Conservation (phyloP, 2,797 vertebrate species). For the Molossus molossus region DNA sequence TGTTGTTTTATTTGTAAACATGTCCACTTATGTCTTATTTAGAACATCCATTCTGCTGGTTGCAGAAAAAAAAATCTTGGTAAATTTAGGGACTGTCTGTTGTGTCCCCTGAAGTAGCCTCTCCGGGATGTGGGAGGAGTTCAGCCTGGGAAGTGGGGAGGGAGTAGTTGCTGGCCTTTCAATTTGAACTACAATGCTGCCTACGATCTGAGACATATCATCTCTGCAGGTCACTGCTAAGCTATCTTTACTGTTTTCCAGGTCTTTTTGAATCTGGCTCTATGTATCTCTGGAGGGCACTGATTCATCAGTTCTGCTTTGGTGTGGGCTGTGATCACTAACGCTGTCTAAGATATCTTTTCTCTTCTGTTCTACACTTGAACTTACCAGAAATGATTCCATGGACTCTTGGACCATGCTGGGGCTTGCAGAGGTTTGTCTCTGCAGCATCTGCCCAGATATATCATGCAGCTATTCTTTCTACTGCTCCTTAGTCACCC, state of each 20-base stretch:
- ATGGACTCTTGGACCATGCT: not conserved
- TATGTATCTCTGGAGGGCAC: not conserved
- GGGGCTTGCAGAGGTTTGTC: not conserved
- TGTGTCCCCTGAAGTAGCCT: not conserved
- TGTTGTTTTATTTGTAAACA: not conserved
- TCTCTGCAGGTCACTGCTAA: not conserved
- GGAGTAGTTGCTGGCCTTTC: not conserved
- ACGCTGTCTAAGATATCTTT: not conserved
- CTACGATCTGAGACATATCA: not conserved
- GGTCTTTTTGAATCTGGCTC: not conserved
- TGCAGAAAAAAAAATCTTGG: not conserved
- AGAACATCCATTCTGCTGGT: not conserved
- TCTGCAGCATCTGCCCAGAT: not conserved
- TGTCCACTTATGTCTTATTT: not conserved
- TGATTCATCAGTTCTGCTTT: not conserved
- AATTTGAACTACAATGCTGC: rapidly evolving
- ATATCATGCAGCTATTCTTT: not conserved
- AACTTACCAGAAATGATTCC: not conserved
- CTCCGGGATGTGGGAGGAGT: not conserved
- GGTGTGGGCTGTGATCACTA: not conserved
- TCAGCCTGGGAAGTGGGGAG: not conserved
- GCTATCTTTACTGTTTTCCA: not conserved
- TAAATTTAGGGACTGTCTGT: not conserved
- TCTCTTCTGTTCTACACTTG: not conserved
- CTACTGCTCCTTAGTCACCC: not conserved